A percentile compares a stretch with the other conserved stretches of the same genome.
Conservation (phyloP, 2,888 invertebrate species). For the Myopa tessellatipennis region DNA sequence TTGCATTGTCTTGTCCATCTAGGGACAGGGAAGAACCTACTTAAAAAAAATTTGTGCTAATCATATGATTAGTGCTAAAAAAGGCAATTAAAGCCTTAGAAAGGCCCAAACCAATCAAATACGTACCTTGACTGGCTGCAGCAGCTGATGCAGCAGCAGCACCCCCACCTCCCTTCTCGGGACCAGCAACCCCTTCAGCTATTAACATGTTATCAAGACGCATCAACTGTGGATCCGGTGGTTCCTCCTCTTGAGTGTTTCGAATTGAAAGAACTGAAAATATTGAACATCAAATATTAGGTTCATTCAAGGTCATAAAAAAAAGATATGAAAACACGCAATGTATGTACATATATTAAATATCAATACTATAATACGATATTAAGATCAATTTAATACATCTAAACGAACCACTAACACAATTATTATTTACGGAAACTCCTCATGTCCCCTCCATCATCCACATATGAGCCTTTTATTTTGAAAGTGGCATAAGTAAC, state of each 20-base stretch:
- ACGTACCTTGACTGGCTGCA: slow-evolving; percentile 80
- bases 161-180: slow-evolving; percentile 91
- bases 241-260: slow-evolving; percentile 98
- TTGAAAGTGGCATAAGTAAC: too few relatives aligned
- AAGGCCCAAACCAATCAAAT: neutral
- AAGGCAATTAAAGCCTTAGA: slow-evolving; percentile 3
- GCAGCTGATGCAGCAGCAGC: slow-evolving; percentile 91
- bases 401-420: slow-evolving; percentile 43
- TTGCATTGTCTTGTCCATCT: slow-evolving; percentile 85
- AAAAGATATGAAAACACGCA: slow-evolving; percentile 45
- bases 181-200: slow-evolving; percentile 97
- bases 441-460: too few relatives aligned
- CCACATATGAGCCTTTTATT: too few relatives aligned
- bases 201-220: slow-evolving; percentile 98
- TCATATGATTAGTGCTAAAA: slow-evolving; percentile 12
- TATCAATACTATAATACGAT: too few relatives aligned
- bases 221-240: slow-evolving; percentile 98
- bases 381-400: too few relatives aligned
- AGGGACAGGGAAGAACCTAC: slow-evolving; percentile 65
- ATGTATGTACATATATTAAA: too few relatives aligned
- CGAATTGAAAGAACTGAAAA: slow-evolving; percentile 87
- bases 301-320: neutral
- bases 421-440: neutral
- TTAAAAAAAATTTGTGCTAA: slow-evolving; percentile 30
- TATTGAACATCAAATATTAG: slow-evolving; percentile 12